A percentile compares a stretch with the other conserved stretches of the same genome.
These are phyloP conservation scores for Diorhabda carinulata DNA, from an alignment of 1,140 invertebrate species.

Conservation along the genomic window DNA sequence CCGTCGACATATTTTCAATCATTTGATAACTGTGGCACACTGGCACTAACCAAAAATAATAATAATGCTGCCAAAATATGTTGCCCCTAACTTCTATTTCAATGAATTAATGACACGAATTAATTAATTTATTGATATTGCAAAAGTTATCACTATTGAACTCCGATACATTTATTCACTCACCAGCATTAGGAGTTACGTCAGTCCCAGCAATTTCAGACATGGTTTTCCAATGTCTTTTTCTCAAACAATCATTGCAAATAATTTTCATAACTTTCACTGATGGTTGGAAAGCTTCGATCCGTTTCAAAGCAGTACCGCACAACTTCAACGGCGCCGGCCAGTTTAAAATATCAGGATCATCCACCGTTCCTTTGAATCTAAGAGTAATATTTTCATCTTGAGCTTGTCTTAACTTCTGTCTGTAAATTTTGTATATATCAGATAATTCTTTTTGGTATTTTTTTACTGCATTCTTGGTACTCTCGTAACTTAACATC, in stretches of 20 bases:
- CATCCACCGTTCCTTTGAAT: slow-evolving; percentile 66
- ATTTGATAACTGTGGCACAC: too few relatives aligned
- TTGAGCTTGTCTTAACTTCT: slow-evolving; percentile 73
- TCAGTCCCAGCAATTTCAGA: slow-evolving; percentile 74
- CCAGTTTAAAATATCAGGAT: slow-evolving; percentile 69
- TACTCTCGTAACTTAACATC: slow-evolving; percentile 66
- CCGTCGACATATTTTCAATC: too few relatives aligned
- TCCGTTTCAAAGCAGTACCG: slow-evolving; percentile 54
- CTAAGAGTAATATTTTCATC: slow-evolving; percentile 60
- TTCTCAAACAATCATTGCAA: slow-evolving; percentile 77
- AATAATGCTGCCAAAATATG: too few relatives aligned
- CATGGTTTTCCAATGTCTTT: slow-evolving; percentile 88
- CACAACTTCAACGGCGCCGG: slow-evolving; percentile 71
- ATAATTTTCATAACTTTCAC: slow-evolving; percentile 76
- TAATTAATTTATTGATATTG: too few relatives aligned
- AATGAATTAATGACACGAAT: too few relatives aligned
- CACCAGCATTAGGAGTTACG: slow-evolving; percentile 75
- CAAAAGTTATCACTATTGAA: background rate
- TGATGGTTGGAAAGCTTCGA: slow-evolving; percentile 76
- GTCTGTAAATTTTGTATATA: slow-evolving; percentile 73
- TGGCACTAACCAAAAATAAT: too few relatives aligned
- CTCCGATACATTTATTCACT: background rate
- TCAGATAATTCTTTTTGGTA: slow-evolving; percentile 70
- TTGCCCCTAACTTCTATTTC: too few relatives aligned
- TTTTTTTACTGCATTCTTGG: slow-evolving; percentile 67